Evolutionary conservation across 2,888 invertebrate species (phyloP).

Genomic region (Pardosa pseudoannulata): DNA sequence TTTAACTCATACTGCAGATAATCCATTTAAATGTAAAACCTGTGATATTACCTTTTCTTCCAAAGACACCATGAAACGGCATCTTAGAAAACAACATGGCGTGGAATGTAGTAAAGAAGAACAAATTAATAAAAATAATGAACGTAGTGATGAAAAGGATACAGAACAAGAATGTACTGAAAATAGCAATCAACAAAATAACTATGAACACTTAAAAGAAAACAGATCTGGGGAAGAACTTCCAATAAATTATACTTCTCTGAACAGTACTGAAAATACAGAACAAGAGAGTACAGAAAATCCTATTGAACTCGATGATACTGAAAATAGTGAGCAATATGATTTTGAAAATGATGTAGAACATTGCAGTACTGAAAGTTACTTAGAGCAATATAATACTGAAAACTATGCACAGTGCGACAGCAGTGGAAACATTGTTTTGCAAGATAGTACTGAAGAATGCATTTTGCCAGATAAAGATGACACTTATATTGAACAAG

Average conservation of each 20-base stretch:
- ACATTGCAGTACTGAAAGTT: too few relatives aligned
- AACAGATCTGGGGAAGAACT: neutral
- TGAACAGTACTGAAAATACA: neutral
- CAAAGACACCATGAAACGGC: constrained; percentile 34
- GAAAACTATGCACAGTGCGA: too few relatives aligned
- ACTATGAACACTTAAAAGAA: neutral
- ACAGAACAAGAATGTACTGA: neutral
- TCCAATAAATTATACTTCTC: neutral
- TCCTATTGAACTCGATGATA: neutral
- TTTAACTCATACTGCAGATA: constrained; percentile 37
- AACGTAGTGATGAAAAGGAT: neutral
- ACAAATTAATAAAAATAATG: neutral
- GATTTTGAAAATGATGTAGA: too few relatives aligned
- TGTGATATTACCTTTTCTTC: constrained; percentile 21
- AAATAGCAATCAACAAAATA: neutral
- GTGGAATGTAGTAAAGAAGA: neutral
- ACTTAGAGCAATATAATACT: too few relatives aligned
- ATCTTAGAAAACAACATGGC: constrained; percentile 20
- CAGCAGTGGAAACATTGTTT: too few relatives aligned
- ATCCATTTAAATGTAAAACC: constrained; percentile 39
- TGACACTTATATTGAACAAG: neutral
- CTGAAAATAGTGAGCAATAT: too few relatives aligned
- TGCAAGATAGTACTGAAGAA: neutral
- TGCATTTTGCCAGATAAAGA: neutral
- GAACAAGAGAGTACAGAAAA: neutral